Evolutionary conservation across 2,888 invertebrate species (phyloP).

Genomic region (Drosophila mimetica): DNA sequence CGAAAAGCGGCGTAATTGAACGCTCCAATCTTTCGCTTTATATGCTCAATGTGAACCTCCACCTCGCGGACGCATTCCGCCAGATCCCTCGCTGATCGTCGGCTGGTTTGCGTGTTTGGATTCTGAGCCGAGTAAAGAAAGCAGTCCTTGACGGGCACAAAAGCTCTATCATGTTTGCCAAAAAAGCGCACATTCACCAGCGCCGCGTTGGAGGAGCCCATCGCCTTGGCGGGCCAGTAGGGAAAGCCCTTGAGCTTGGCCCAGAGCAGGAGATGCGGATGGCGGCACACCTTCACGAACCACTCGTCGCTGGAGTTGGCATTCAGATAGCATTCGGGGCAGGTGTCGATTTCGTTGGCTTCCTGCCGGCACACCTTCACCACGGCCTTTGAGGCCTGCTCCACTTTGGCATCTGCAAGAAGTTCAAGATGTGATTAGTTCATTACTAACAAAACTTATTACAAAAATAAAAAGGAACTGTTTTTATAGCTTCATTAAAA

Average conservation of each 20-base stretch:
- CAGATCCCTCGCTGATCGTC: conserved; percentile 84
- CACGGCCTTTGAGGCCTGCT: conserved; percentile 86
- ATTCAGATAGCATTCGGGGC: conserved; percentile 95
- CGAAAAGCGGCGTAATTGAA: conserved; percentile 91
- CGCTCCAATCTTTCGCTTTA: conserved; percentile 89
- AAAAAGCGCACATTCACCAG: conserved; percentile 96
- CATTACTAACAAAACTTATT: no score
- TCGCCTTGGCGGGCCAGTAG: conserved; percentile 98
- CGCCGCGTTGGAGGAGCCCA: conserved; percentile 88
- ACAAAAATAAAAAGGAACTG: no score
- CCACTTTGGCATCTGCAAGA: conserved; percentile 58
- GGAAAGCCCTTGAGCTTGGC: conserved; percentile 98
- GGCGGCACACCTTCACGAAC: conserved; percentile 96
- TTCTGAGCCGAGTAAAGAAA: conserved; percentile 92
- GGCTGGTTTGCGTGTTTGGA: conserved; percentile 86
- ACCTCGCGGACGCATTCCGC: conserved; percentile 89
- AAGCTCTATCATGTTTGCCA: conserved; percentile 96
- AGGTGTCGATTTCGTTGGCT: conserved; percentile 96
- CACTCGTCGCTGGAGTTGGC: conserved; percentile 92
- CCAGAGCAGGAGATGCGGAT: conserved; percentile 96
- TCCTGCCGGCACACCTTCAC: conserved; percentile 94
- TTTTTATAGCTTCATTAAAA: no score
- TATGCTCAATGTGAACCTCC: conserved; percentile 89
- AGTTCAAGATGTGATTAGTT: not conserved
- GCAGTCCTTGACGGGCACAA: conserved; percentile 94